Conservation (phyloP, 2,888 invertebrate genomes). For the Agonopterix subpropinquella region DNA sequence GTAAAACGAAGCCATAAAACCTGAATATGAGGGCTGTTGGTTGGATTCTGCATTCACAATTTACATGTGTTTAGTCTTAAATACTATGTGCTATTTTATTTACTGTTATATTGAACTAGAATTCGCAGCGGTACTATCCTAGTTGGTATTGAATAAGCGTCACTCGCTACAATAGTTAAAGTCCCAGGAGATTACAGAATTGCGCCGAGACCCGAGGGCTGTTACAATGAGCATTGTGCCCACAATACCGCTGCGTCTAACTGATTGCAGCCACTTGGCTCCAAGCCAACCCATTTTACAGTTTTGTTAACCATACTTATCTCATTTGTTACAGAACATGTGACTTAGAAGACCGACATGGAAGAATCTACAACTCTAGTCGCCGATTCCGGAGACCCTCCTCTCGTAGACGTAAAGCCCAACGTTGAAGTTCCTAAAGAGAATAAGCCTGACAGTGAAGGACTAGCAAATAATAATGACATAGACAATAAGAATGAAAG, state of each 20-base stretch:
- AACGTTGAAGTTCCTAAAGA: slow-evolving; percentile 26
- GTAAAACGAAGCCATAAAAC: slow-evolving; percentile 31
- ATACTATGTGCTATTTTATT: neutral
- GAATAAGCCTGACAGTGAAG: slow-evolving; percentile 25
- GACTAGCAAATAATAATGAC: slow-evolving; percentile 25
- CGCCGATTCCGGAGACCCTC: slow-evolving; percentile 31
- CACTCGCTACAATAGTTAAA: slow-evolving; percentile 39
- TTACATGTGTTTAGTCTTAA: neutral
- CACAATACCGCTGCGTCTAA: slow-evolving; percentile 37
- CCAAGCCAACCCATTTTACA: slow-evolving; percentile 1
- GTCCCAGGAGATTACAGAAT: slow-evolving; percentile 42
- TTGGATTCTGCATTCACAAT: slow-evolving; percentile 6
- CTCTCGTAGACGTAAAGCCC: slow-evolving; percentile 11
- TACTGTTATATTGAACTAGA: slow-evolving; percentile 1
- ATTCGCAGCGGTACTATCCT: neutral
- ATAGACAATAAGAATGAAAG: slow-evolving; percentile 38
- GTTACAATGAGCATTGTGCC: slow-evolving; percentile 38
- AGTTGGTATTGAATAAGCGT: slow-evolving; percentile 23
- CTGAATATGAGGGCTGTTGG: neutral
- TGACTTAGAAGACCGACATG: slow-evolving; percentile 50
- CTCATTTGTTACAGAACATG: slow-evolving; percentile 67
- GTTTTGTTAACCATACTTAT: neutral
- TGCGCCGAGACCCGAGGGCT: slow-evolving; percentile 28
- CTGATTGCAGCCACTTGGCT: slow-evolving; percentile 27
- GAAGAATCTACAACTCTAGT: slow-evolving; percentile 42